These are phyloP conservation scores for Planococcus citri DNA, from an alignment of 1,140 invertebrate genomes.

Conservation along the genomic window DNA sequence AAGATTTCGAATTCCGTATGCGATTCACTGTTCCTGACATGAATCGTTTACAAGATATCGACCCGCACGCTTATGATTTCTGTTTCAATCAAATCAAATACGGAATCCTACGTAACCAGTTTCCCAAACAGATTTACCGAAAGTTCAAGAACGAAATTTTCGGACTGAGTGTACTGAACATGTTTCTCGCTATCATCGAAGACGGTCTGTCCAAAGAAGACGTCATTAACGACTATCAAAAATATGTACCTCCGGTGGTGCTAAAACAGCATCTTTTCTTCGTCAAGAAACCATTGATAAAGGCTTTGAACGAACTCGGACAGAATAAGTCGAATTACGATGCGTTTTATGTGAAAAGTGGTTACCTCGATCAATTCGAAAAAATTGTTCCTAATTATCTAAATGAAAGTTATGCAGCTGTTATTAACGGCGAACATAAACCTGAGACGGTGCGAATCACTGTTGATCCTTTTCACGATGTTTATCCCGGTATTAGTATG, in stretches of 20 bases:
- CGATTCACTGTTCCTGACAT: slow-evolving; percentile 57
- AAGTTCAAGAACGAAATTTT: slow-evolving; percentile 58
- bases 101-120: slow-evolving; percentile 64
- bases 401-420: slow-evolving; percentile 57
- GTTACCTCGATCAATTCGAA: slow-evolving; percentile 64
- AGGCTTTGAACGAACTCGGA: slow-evolving; percentile 27
- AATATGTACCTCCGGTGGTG: slow-evolving; percentile 65
- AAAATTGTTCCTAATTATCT: slow-evolving; percentile 66
- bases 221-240: slow-evolving; percentile 61
- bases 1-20: slow-evolving; percentile 57
- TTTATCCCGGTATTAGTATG: slow-evolving; percentile 50
- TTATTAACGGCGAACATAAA: slow-evolving; percentile 38
- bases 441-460: slow-evolving; percentile 34
- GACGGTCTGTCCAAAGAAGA: slow-evolving; percentile 46
- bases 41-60: slow-evolving; percentile 48
- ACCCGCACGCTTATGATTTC: slow-evolving; percentile 64
- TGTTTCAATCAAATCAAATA: slow-evolving; percentile 69
- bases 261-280: slow-evolving; percentile 59
- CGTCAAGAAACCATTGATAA: slow-evolving; percentile 57
- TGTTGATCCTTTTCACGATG: slow-evolving; percentile 54
- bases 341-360: slow-evolving; percentile 48
- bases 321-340: slow-evolving; percentile 34
- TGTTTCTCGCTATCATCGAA: slow-evolving; percentile 66
- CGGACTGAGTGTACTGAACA: slow-evolving; percentile 70
- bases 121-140: slow-evolving; percentile 61